phyloP scores from a whole-genome alignment of 2,113 vertebrate genomes.

The Nerophis ophidion region DNA sequence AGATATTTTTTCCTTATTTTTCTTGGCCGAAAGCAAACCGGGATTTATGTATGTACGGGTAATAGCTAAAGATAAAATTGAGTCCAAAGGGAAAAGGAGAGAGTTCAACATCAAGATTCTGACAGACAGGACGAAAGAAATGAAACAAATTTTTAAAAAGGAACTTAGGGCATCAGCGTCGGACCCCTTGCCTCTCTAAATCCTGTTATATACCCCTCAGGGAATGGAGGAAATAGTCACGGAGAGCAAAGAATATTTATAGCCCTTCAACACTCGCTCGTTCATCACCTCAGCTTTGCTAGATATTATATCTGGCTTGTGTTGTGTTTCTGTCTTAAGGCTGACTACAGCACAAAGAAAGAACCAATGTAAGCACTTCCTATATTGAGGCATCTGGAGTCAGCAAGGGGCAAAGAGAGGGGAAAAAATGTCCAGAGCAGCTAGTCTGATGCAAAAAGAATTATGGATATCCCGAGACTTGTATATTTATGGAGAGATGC shows the following conservation, averaged over 20 bases:
- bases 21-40: neutral
- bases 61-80: neutral
- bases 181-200: conserved; percentile 30
- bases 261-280: conserved; percentile 43
- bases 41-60: neutral
- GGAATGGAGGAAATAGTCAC: conserved; percentile 38
- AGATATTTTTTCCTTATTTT: neutral
- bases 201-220: conserved; percentile 29
- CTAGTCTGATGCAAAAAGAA: conserved; percentile 15
- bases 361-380: conserved; percentile 63
- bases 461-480: conserved; percentile 32
- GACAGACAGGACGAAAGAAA: conserved; percentile 12
- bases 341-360: conserved; percentile 66
- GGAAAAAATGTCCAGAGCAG: conserved; percentile 30
- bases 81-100: neutral
- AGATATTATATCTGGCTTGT: conserved; percentile 56
- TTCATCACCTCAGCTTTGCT: conserved; percentile 51
- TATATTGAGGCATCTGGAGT: conserved; percentile 45
- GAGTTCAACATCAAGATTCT: conserved; percentile 7
- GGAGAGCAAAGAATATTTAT: conserved; percentile 47
- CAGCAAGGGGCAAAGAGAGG: conserved; percentile 38
- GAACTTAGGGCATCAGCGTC: conserved; percentile 10
- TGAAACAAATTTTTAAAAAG: conserved; percentile 6
- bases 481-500: conserved; percentile 45
- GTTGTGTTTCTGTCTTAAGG: conserved; percentile 60